These are phyloP conservation scores for Himalopsyche tibetana DNA, from an alignment of 2,888 invertebrate species.

Conservation along the genomic window DNA sequence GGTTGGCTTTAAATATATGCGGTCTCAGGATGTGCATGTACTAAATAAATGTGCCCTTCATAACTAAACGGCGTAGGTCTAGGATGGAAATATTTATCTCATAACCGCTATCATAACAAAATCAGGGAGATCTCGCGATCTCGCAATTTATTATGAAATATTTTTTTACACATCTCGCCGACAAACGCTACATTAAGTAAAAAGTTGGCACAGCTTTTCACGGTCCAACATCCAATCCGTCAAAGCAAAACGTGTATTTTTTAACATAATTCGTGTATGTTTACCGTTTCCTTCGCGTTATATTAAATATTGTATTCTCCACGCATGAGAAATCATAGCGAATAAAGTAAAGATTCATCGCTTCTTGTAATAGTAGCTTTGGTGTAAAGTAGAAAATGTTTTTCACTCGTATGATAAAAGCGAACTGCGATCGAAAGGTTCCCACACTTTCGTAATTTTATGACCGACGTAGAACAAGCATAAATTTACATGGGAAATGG, in stretches of 20 bases:
- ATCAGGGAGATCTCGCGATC: too few relatives aligned
- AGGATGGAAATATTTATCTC: too few relatives aligned
- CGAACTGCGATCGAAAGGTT: too few relatives aligned
- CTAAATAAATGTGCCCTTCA: too few relatives aligned
- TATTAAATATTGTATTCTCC: background rate
- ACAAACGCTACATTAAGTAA: background rate
- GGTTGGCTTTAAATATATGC: too few relatives aligned
- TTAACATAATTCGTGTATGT: background rate
- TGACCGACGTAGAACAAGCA: too few relatives aligned
- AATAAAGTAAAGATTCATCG: background rate
- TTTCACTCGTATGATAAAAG: background rate
- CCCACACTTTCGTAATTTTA: too few relatives aligned
- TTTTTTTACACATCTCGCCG: background rate
- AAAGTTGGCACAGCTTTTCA: constrained; percentile 20
- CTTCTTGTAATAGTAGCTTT: background rate
- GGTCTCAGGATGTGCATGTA: too few relatives aligned
- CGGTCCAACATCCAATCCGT: constrained; percentile 26
- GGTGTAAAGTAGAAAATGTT: background rate
- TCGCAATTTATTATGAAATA: background rate
- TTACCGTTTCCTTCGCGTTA: background rate
- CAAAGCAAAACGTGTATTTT: constrained; percentile 3
- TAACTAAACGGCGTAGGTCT: too few relatives aligned
- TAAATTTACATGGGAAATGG: too few relatives aligned
- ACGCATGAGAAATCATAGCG: background rate
- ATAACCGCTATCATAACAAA: too few relatives aligned